phyloP scores from a whole-genome alignment of 2,888 invertebrate species.

The Rotaria socialis region DNA sequence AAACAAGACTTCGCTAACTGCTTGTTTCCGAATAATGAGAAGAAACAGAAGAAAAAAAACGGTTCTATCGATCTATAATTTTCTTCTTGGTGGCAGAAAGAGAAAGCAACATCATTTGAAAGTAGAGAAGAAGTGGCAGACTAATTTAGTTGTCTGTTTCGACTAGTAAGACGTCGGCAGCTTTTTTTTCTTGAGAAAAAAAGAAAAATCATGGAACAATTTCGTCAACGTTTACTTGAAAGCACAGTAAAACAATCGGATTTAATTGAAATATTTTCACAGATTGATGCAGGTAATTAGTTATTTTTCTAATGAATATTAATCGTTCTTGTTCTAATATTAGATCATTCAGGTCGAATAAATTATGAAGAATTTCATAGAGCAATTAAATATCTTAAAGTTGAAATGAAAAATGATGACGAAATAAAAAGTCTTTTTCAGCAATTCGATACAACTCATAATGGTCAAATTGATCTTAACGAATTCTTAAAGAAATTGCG shows the following conservation, averaged over 20 bases:
- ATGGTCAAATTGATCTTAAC: slow-evolving; percentile 24
- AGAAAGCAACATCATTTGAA: neutral
- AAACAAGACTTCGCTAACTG: neutral
- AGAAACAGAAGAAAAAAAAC: neutral
- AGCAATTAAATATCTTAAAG: neutral
- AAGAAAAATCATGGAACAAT: neutral
- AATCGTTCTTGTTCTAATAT: neutral
- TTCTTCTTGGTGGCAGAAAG: neutral
- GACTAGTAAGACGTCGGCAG: neutral
- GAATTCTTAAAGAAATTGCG: neutral
- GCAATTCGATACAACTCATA: slow-evolving; percentile 31
- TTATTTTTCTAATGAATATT: neutral
- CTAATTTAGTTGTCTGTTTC: too few relatives aligned
- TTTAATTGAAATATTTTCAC: neutral
- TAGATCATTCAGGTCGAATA: slow-evolving; percentile 17
- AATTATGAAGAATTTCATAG: neutral
- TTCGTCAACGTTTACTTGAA: slow-evolving; percentile 18
- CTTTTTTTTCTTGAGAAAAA: too few relatives aligned
- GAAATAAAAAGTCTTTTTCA: neutral
- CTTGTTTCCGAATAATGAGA: neutral
- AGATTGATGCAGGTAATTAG: slow-evolving; percentile 2
- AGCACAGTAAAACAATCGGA: slow-evolving; percentile 25
- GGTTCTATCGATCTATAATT: neutral
- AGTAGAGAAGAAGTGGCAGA: too few relatives aligned
- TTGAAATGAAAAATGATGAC: neutral